Percentiles rank a stretch among this genome's conserved stretches.
These are phyloP conservation scores for Thermophis baileyi DNA, from an alignment of 2,113 vertebrate genomes.

Conservation along the genomic window DNA sequence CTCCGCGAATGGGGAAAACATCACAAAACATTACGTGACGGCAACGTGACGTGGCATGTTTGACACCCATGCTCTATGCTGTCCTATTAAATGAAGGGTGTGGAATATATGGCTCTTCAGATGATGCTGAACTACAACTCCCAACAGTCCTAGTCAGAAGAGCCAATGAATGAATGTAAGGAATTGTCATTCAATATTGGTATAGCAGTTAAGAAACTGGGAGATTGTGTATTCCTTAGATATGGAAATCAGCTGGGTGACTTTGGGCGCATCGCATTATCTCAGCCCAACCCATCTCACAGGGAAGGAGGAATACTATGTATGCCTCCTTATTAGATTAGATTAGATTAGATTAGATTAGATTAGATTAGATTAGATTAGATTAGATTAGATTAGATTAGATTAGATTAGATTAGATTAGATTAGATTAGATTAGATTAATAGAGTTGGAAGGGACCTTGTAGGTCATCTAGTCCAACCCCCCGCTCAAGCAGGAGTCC, in stretches of 20 bases:
- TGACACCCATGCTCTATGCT: neutral
- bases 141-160: neutral
- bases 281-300: neutral
- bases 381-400: too few species aligned
- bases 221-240: neutral
- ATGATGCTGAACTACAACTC: neutral
- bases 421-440: too few species aligned
- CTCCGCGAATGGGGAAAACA: too few species aligned
- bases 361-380: too few species aligned
- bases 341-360: too few species aligned
- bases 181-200: neutral
- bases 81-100: neutral
- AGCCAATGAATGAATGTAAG: neutral
- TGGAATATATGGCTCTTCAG: neutral
- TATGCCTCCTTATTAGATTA: neutral
- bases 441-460: too few species aligned
- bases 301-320: neutral
- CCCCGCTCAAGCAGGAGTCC: too few species aligned
- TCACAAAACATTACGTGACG: too few species aligned
- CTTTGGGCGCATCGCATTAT: neutral
- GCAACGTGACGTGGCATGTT: too few species aligned
- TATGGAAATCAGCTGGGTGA: neutral
- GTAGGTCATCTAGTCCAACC: too few species aligned
- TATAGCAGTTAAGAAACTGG: neutral
- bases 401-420: too few species aligned